Evolutionary conservation across 1,140 invertebrate species (phyloP), one percentile per base, ranked within the genome.

Genomic region (Gryllus bimaculatus): DNA sequence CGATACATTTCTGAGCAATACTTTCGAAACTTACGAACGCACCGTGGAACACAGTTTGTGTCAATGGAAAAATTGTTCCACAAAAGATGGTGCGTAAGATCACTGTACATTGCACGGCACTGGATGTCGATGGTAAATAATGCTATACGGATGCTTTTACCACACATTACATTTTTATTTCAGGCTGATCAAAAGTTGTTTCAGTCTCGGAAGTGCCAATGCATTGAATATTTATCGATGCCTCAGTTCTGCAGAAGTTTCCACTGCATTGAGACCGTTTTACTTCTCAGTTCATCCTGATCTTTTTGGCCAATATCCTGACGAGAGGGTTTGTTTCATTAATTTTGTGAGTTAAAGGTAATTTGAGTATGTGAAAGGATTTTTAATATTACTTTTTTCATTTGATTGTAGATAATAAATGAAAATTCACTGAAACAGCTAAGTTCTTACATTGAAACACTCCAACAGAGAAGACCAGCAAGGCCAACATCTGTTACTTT

Each of bases 241-340:
- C 73, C 82, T 93, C 10, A 91, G 90, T 77, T 90, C 91, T n/a
- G 91, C 91, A 47, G 94, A 97, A 88, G 89, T 96, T n/a, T 93
- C 95, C 8, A 92, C 94, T 20, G 96, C 95, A 0, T 86, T 98
- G 18, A 88, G 96, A 81, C 96, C 96, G 4, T 98, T 98, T 85
- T 98, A 96, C 85, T 98, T 98, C 86, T 92, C 92, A 76, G 96
- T 98, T 26, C 96, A 98, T 89, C 96, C 96, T 18, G 96, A 98
- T 87, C 87, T 98, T 66, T 98, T 98, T 89, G 94, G 94, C 78
- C 92, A 95, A 85, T 92, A 94, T 89, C 96, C 96, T 73, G 91
- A 90, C 83, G 94, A 97, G 88, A 91, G 93, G 84, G 94, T 94
- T 78, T 48, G 79, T 21, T 78, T 81, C 81, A 48, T 39, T 48